Evolutionary conservation across 92 coral and sea anemone species (phyloP).

Genomic region (Parazoanthus atlanticus): DNA sequence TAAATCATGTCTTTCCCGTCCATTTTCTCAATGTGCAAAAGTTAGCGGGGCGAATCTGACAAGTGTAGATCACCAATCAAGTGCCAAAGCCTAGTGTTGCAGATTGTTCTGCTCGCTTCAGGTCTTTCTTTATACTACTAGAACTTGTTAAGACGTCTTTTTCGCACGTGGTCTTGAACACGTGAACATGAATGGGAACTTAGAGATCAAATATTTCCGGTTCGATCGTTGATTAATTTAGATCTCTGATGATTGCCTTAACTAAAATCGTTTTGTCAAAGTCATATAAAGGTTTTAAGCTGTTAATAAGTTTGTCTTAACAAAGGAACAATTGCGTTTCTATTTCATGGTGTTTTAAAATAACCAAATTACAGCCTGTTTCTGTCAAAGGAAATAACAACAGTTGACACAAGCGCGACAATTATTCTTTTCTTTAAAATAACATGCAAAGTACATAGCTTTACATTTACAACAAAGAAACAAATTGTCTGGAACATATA

Average conservation of each 20-base stretch:
- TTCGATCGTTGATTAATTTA: background rate
- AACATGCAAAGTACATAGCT: background rate
- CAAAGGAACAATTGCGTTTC: background rate
- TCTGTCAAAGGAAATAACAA: slow-evolving; percentile 10
- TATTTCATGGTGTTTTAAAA: background rate
- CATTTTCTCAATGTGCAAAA: slow-evolving; percentile 15
- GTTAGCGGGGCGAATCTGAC: background rate
- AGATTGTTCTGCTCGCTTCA: background rate
- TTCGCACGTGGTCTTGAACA: slow-evolving; percentile 39
- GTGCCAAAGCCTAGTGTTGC: background rate
- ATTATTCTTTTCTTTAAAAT: background rate
- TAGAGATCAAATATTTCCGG: slow-evolving; percentile 7
- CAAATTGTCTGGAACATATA: slow-evolving; percentile 1
- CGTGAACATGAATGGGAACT: background rate
- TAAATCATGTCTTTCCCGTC: slow-evolving; percentile 24
- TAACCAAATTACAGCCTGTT: background rate
- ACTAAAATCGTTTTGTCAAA: slow-evolving; percentile 6
- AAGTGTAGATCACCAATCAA: slow-evolving; percentile 9
- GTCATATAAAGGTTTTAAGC: background rate
- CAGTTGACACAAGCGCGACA: background rate
- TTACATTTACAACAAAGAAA: slow-evolving; percentile 1
- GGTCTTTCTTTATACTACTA: background rate
- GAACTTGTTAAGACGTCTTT: slow-evolving; percentile 2
- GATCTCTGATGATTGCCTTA: background rate
- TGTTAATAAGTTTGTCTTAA: background rate